Conservation (phyloP, 2,797 vertebrate species). For the Podargus strigoides region DNA sequence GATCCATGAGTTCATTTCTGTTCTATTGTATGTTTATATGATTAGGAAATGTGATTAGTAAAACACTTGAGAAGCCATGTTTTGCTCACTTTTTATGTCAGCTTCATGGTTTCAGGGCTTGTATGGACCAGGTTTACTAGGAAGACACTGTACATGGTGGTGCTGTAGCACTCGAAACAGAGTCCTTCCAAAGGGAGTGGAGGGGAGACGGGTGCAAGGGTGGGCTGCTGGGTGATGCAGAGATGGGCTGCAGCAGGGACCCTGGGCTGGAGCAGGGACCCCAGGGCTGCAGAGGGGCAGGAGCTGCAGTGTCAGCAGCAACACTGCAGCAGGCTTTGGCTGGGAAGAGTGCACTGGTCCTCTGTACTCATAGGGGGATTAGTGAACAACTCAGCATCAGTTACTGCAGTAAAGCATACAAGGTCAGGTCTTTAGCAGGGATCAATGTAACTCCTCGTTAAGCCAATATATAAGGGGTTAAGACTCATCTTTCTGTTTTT, state of each 20-base stretch:
- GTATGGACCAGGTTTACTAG: background rate
- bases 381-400: background rate
- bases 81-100: background rate
- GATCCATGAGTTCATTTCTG: background rate
- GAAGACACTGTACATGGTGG: background rate
- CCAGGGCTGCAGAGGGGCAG: background rate
- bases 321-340: too few relatives aligned
- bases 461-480: background rate
- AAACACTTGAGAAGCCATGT: background rate
- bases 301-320: background rate
- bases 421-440: background rate
- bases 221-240: background rate
- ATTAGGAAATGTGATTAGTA: background rate
- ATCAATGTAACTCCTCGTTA: background rate
- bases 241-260: background rate
- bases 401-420: background rate
- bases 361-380: background rate
- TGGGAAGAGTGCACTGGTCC: background rate
- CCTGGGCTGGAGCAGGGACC: background rate
- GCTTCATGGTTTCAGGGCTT: background rate
- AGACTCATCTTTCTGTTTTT: background rate
- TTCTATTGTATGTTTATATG: background rate
- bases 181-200: background rate
- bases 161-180: background rate
- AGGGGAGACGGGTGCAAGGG: background rate